Base-by-base conservation (phyloP, 2,888 invertebrate species). In the Papilio gigon region DNA sequence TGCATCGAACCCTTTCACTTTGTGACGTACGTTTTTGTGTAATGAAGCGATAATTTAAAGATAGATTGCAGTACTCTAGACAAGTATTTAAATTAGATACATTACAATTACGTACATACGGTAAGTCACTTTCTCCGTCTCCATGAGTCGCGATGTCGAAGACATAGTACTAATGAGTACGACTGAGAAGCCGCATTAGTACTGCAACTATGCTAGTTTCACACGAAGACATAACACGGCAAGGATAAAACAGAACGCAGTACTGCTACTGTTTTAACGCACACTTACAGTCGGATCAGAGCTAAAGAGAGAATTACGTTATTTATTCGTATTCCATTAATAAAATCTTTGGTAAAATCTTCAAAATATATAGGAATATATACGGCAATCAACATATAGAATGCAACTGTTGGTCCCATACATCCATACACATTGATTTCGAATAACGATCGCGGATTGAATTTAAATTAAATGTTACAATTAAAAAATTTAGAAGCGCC, bases 41-140 rank as follows among this genome's bases (percentile, higher is more conserved):
- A 44, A 35, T 27, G 6, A 63, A 50, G 20, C 2, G 25, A 25
- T 30, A 27, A 53, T 27, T 53, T 6, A 27, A 53, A 44, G 8
- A 44, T 12, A 30, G n/a, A 30, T 12, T n/a, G 0, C 53, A 30
- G 53, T 40, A 20, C 5, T 12, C 20, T 4, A 17, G 27, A 44
- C 27, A 62, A 47, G 30, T 44, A 65, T 65, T 56, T 44, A 68
- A 68, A 56, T 50, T 42, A 33, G 20, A 6, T 40, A 40, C 44
- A 62, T 67, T 53, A 37, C 68, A 63, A 68, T 71, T 71, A 37
- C 25, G 35, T 59, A 71, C 61, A 71, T 67, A 70, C 71, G 59
- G 60, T 64, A 47, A 67, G 70, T 71, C 67, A 78, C 79, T 82
- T 81, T 82, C 80, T 78, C 77, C 75, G 74, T 82, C 80, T 78